A percentile compares a stretch with the other conserved stretches of the same genome.
Conservation (phyloP, 2,113 vertebrate genomes). For the Lagenorhynchus albirostris region DNA sequence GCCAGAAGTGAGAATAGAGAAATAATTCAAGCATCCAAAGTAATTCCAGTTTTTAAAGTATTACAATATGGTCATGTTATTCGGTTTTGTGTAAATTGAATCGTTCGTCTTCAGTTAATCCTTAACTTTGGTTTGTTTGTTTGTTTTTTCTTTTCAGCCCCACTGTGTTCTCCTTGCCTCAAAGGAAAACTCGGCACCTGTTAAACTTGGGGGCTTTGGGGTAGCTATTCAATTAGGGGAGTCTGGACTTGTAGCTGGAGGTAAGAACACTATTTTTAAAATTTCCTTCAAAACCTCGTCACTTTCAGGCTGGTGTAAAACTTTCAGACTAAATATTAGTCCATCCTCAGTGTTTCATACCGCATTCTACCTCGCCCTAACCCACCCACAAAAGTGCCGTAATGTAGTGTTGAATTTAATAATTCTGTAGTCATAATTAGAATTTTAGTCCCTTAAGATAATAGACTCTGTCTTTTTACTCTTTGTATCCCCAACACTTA, state of each 20-base stretch:
- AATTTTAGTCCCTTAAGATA: conserved; percentile 11
- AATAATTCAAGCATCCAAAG: conserved; percentile 22
- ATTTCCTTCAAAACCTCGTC: conserved; percentile 41
- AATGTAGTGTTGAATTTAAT: conserved; percentile 26
- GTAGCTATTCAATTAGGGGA: conserved; percentile 98
- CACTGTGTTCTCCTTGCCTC: conserved; percentile 98
- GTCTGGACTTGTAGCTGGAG: conserved; percentile 98
- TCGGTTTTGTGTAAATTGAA: conserved; percentile 30
- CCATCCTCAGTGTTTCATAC: conserved; percentile 5
- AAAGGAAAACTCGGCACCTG: conserved; percentile 98
- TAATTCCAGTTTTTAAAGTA: conserved; percentile 11
- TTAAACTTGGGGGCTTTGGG: conserved; percentile 97
- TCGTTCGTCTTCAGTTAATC: conserved; percentile 53
- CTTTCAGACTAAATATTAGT: conserved; percentile 42
- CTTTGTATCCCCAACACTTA: neutral
- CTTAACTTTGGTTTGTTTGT: conserved; percentile 43
- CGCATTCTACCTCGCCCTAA: neutral
- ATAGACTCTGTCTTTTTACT: neutral
- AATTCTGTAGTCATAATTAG: conserved; percentile 9
- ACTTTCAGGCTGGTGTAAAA: conserved; percentile 30
- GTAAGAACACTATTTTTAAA: conserved; percentile 81
- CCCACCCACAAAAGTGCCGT: neutral
- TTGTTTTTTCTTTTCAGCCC: conserved; percentile 86
- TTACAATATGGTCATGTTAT: conserved; percentile 8
- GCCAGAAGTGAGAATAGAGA: neutral